Base-by-base conservation (phyloP, 2,888 invertebrate species). In the Coenonympha arcania region DNA sequence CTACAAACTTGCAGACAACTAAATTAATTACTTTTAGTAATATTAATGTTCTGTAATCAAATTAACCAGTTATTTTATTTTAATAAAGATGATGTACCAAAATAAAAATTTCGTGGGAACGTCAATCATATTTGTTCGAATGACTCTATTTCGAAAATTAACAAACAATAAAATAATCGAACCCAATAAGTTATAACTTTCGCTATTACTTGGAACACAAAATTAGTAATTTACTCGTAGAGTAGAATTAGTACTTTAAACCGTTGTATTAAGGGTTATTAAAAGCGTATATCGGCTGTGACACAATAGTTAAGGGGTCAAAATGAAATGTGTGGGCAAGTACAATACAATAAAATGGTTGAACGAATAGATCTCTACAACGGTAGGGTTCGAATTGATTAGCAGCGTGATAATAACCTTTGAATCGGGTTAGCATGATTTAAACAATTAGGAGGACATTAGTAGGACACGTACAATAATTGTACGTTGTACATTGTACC, bases 281-380 rank as follows among this genome's bases (percentile, higher is more conserved):
- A 8, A 4, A 15, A 20, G 15, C 13, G 43, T 15, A 22, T 34
- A 34, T 44, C 6, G 15, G 9, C 16, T 44, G 11, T 44, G 34
- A 44, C 26, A 44, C 20, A 30, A 43, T 52, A 56, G 50, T 54
- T 33, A 60, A 62, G 68, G 76, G 79, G 75, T 69, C 71, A 69
- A 66, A 66, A 69, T 61, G 68, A 71, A 66, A 66, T 67, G 75
- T 73, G 71, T 75, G 76, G 76, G 80, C 73, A 68, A 73, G 69
- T 66, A 81, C 81, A 81, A 84, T 83, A 75, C 82, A 83, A 83
- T 82, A 75, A 79, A 81, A 81, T 71, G 81, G 78, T 75, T 73
- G 76, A 76, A 76, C 70, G 75, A 69, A 68, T 68, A 68, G 70
- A 70, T 69, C 70, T 66, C 68, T 66, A 75, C 76, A 77, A 78